Evolutionary conservation across 2,797 vertebrate genomes (phyloP).

Genomic region (Ibycter americanus): DNA sequence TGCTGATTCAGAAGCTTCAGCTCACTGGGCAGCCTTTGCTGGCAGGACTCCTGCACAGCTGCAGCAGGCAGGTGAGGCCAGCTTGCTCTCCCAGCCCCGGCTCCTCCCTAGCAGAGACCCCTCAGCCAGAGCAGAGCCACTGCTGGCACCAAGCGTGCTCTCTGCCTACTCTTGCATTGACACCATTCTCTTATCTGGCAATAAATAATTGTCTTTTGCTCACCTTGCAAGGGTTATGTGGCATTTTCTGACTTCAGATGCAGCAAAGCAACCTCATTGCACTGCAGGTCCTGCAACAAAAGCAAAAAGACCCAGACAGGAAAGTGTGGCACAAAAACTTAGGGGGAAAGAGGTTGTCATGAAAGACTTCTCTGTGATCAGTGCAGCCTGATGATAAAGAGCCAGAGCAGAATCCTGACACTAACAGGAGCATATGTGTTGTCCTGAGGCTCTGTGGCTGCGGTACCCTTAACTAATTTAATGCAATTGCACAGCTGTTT

Average conservation of each 20-base stretch:
- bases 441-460: slow-evolving; percentile 23
- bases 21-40: not conserved
- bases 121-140: not conserved
- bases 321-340: not conserved
- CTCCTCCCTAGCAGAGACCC: not conserved
- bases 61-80: not conserved
- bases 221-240: not conserved
- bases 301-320: not conserved
- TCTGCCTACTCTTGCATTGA: not conserved
- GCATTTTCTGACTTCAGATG: not conserved
- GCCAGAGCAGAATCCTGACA: not conserved
- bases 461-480: not conserved
- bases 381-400: not conserved
- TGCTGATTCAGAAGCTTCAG: not conserved
- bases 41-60: not conserved
- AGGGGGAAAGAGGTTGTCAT: not conserved
- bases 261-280: not conserved
- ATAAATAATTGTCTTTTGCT: not conserved
- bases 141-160: not conserved
- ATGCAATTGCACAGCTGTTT: slow-evolving; percentile 49
- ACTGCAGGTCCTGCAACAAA: not conserved
- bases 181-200: not conserved
- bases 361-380: not conserved
- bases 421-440: not conserved
- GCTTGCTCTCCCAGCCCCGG: not conserved